phyloP scores from a whole-genome alignment of 1,140 invertebrate genomes.

The Anoplophora glabripennis region DNA sequence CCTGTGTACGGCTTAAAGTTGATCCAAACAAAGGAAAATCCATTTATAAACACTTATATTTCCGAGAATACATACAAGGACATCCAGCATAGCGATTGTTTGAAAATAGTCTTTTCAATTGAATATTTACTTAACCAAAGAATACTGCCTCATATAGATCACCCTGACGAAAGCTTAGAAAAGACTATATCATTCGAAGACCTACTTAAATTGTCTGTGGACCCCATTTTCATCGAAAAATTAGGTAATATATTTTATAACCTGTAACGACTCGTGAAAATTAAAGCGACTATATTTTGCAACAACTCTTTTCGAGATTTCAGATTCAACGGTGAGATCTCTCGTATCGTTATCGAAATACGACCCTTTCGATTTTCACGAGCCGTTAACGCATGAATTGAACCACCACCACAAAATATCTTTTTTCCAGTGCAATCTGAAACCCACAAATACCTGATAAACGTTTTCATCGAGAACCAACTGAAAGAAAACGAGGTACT shows the following conservation, averaged over 20 bases:
- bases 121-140: slow-evolving; percentile 22
- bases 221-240: slow-evolving; percentile 30
- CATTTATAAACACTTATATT: slow-evolving; percentile 29
- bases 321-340: no score
- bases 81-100: slow-evolving; percentile 35
- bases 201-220: slow-evolving; percentile 19
- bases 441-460: slow-evolving; percentile 24
- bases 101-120: slow-evolving; percentile 38
- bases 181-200: slow-evolving; percentile 25
- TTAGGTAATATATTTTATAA: slow-evolving; percentile 21
- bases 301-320: no score
- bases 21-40: slow-evolving; percentile 25
- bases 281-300: no score
- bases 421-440: slow-evolving; percentile 17
- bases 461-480: slow-evolving; percentile 23
- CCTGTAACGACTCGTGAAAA: no score
- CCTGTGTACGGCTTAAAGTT: slow-evolving; percentile 36
- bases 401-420: background rate
- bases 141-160: slow-evolving; percentile 27
- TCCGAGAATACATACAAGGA: slow-evolving; percentile 30
- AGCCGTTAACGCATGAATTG: no score
- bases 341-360: no score
- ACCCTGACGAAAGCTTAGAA: slow-evolving; percentile 1
- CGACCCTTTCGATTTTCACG: no score
- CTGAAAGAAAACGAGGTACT: slow-evolving; percentile 24